Evolutionary conservation across 2,797 vertebrate genomes (phyloP).

Genomic region (Melanotaenia pygmaea): DNA sequence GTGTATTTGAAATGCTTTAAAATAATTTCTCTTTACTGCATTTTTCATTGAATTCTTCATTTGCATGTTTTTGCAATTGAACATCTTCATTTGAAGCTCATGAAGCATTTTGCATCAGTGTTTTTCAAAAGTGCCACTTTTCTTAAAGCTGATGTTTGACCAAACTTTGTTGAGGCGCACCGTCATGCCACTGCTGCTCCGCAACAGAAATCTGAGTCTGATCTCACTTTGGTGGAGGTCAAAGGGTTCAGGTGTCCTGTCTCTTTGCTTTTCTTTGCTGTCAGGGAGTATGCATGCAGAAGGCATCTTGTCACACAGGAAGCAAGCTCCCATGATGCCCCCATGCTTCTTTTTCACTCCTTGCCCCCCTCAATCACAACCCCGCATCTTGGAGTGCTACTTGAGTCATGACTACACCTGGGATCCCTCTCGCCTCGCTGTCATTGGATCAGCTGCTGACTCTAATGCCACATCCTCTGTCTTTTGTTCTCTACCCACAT

Average conservation of each 20-base stretch:
- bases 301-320: slow-evolving; percentile 66
- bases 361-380: slow-evolving; percentile 53
- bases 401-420: slow-evolving; percentile 76
- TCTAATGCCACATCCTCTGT: slow-evolving; percentile 48
- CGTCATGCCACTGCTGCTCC: slow-evolving; percentile 36
- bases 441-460: slow-evolving; percentile 73
- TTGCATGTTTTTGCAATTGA: slow-evolving; percentile 5
- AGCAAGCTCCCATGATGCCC: slow-evolving; percentile 52
- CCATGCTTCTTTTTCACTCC: slow-evolving; percentile 34
- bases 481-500: slow-evolving; percentile 72
- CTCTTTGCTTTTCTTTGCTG: slow-evolving; percentile 64
- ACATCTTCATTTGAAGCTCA: slow-evolving; percentile 1
- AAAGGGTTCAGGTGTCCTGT: slow-evolving; percentile 55
- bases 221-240: slow-evolving; percentile 61
- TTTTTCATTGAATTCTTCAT: slow-evolving; percentile 5
- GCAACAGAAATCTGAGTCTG: slow-evolving; percentile 43
- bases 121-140: slow-evolving; percentile 10
- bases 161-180: slow-evolving; percentile 27
- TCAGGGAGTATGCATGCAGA: slow-evolving; percentile 52
- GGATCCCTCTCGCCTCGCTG: slow-evolving; percentile 67
- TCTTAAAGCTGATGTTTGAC: neutral
- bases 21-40: neutral
- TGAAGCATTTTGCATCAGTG: neutral
- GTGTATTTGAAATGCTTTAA: neutral
- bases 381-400: slow-evolving; percentile 59